A percentile compares a stretch with the other conserved stretches of the same genome.
Conservation (phyloP, 2,113 vertebrate species). For the Cephalopterus ornatus region DNA sequence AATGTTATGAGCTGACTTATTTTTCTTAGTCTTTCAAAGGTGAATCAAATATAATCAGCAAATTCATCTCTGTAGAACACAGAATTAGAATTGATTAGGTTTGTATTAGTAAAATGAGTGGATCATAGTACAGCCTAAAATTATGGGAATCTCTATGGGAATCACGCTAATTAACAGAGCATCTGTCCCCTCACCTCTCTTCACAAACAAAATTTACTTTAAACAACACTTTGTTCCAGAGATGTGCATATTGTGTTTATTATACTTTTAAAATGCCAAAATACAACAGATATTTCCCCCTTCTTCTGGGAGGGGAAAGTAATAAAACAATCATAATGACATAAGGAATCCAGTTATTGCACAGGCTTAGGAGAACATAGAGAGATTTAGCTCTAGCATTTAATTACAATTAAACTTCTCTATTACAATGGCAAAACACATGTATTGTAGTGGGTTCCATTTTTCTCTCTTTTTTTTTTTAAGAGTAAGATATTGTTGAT, state of each 20-base stretch:
- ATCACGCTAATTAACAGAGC: background rate
- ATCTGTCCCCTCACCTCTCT: background rate
- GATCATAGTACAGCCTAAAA: background rate
- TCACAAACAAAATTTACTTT: background rate
- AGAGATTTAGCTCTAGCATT: background rate
- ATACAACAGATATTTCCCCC: background rate
- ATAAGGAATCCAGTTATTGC: background rate
- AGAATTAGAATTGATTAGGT: background rate
- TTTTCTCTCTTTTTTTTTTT: background rate
- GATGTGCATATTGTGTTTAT: background rate
- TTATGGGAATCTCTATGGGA: background rate
- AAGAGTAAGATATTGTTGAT: background rate
- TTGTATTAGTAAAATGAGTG: background rate
- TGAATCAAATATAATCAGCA: background rate
- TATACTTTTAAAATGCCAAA: background rate
- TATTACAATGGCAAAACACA: background rate
- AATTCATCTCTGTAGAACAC: background rate
- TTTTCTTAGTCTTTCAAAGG: background rate
- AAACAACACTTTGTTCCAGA: background rate
- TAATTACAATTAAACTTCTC: background rate
- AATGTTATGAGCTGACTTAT: background rate
- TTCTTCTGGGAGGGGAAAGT: background rate
- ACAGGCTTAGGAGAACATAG: background rate
- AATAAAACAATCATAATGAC: background rate
- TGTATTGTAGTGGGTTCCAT: background rate